These are phyloP conservation scores for Eclectus roratus DNA, from an alignment of 2,113 vertebrate species.

Conservation along the genomic window DNA sequence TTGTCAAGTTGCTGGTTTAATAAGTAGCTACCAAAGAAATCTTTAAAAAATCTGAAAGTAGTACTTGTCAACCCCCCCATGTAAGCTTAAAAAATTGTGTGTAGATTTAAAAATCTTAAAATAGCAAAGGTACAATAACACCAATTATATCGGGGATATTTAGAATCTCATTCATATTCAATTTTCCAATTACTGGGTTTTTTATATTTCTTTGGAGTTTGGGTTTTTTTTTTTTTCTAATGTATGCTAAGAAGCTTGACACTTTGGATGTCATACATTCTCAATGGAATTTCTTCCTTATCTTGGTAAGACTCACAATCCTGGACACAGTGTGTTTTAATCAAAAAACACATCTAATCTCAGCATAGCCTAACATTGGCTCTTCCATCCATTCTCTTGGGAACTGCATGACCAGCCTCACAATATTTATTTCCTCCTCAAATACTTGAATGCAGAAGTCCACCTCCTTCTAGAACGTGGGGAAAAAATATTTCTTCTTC, in stretches of 20 bases:
- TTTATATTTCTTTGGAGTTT: accelerated
- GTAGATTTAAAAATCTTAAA: not conserved
- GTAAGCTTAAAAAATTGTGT: not conserved
- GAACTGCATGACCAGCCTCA: not conserved
- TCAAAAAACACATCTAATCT: not conserved
- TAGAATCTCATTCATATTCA: not conserved
- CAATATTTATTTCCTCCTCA: not conserved
- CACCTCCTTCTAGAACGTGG: not conserved
- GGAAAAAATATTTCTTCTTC: not conserved
- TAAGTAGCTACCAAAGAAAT: not conserved
- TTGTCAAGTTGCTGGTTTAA: not conserved
- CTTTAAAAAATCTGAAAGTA: not conserved
- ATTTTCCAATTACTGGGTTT: not conserved
- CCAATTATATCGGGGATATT: not conserved
- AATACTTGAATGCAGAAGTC: not conserved
- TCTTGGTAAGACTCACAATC: not conserved
- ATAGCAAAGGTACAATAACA: not conserved
- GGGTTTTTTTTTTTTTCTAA: accelerated
- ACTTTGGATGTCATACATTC: not conserved
- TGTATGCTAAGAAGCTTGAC: not conserved
- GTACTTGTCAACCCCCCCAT: not conserved
- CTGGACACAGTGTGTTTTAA: not conserved
- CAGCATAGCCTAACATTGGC: not conserved
- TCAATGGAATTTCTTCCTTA: not conserved
- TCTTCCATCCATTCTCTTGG: not conserved